Evolutionary conservation across 2,888 invertebrate genomes (phyloP).

Genomic region (Pachycephus smyrnensis): DNA sequence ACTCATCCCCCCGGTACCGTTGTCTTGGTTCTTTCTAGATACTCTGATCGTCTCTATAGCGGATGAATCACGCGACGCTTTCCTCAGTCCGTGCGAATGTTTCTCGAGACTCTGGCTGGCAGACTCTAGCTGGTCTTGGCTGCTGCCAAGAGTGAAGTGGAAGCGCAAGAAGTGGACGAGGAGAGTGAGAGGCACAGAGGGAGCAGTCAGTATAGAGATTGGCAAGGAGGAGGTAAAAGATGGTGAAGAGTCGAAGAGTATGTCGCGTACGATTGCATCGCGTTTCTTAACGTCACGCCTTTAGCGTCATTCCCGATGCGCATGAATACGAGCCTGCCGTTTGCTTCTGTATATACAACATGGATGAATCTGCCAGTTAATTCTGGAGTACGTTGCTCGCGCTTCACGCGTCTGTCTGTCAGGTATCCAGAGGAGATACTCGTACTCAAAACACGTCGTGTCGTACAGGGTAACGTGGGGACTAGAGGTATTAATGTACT

Average conservation of each 20-base stretch:
- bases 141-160: neutral
- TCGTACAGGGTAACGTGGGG: neutral
- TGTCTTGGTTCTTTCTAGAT: neutral
- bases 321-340: neutral
- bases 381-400: neutral
- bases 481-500: neutral
- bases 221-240: neutral
- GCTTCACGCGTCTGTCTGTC: neutral
- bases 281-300: neutral
- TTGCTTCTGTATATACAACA: neutral
- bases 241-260: neutral
- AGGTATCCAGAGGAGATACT: neutral
- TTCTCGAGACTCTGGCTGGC: neutral
- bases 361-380: neutral
- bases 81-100: neutral
- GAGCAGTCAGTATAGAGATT: neutral
- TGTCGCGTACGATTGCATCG: neutral
- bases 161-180: neutral
- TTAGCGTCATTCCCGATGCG: neutral
- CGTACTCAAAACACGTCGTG: neutral
- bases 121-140: neutral
- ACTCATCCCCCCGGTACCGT: neutral
- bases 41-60: neutral
- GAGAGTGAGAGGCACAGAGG: neutral
- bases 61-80: neutral